Base-by-base conservation (phyloP, 2,113 vertebrate genomes). In the Acinonyx jubatus region DNA sequence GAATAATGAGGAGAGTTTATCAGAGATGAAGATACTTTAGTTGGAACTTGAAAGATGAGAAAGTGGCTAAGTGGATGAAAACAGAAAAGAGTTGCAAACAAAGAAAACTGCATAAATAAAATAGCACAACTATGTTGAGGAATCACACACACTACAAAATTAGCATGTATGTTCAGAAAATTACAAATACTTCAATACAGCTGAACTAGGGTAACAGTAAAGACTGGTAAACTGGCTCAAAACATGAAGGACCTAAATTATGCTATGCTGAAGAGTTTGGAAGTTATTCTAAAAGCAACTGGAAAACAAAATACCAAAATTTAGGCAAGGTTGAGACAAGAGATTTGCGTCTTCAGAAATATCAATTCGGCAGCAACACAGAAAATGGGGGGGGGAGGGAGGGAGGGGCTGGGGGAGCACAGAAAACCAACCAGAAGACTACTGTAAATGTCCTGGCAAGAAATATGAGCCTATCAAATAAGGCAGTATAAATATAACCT, bases 121-220 rank as follows among this genome's bases (percentile, higher is more conserved):
- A 96, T 4, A 92, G 65, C 48, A 89, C 71, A 79, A 80, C 76
- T 79, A 38, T 45, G 38, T 3, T 91, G 25, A 96, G 55, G 63
- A 96, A 93, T 21, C 61, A 38, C 45, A 91, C 27, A 29, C 88
- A 88, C 55, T 91, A 69, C 52, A 91, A 91, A 95, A 96, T 73
- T 8, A 86, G 57, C 92, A 83, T 16, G 7, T 73, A 45, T 84
- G 33, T 94, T 95, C 41, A 89, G 21, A 93, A 91, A 94, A 73
- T 52, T 88, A 88, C 76, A 78, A 91, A 90, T 78, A 95, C 25
- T 95, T 93, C 61, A 27, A 12, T 71, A 91, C 2, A 82, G 74
- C n/a, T 71, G 14, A 95, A 90, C 38, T 31, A 21, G 31, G 74
- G 19, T n/a, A 11, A 27, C 84, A 90, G 15, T 29, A 73, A 76